These are phyloP conservation scores for Syngnathus rostellatus DNA, from an alignment of 2,797 vertebrate genomes.

Conservation along the genomic window DNA sequence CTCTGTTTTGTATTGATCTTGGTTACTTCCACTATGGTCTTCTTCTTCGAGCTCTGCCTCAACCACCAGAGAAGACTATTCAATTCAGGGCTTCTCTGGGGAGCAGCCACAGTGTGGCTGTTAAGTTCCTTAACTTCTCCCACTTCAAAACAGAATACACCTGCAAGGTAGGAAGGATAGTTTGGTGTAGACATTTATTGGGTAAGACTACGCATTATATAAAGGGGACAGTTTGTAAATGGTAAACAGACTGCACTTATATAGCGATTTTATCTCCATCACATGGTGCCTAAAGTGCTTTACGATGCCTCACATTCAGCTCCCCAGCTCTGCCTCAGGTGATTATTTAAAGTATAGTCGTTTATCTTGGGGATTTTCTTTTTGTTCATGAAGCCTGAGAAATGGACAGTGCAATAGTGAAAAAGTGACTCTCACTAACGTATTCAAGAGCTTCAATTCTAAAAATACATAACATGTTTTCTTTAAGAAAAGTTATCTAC, in stretches of 20 bases:
- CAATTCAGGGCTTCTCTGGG: conserved; percentile 73
- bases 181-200: neutral
- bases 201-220: neutral
- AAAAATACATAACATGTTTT: neutral
- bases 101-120: conserved; percentile 57
- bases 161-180: conserved; percentile 66
- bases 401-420: no score
- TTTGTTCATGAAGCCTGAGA: neutral
- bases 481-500: neutral
- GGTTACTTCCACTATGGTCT: conserved; percentile 77
- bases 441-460: no score
- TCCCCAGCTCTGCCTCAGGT: neutral
- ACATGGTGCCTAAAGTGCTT: no score
- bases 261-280: no score
- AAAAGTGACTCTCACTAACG: neutral
- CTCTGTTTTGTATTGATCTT: conserved; percentile 69
- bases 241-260: no score
- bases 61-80: conserved; percentile 69
- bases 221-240: neutral
- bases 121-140: conserved; percentile 77
- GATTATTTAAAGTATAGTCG: neutral
- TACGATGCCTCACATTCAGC: no score
- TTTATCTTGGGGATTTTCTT: neutral
- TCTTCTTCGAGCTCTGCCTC: conserved; percentile 62
- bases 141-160: conserved; percentile 69